Evolutionary conservation across 2,797 vertebrate species (phyloP), one percentile per base, ranked within the genome.

Genomic region (Enteromius trimaculatus): DNA sequence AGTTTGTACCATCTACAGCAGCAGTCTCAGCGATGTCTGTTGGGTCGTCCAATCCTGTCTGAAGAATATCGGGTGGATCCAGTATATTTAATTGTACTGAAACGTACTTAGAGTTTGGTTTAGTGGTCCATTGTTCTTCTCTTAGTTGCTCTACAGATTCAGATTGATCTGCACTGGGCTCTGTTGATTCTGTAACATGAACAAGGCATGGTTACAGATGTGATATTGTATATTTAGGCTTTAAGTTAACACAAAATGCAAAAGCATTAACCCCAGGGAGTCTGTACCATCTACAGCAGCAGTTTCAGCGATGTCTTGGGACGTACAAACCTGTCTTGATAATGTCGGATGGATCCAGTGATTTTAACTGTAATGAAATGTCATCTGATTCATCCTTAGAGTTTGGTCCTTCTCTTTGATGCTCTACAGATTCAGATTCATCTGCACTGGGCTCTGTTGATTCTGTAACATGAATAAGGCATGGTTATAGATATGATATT

Each of bases 131-230:
- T 6, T 1, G 47, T 11, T 7, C 70, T 53, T 53, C 29, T 53
- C 29, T 53, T n/a, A 14, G 44, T 51, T 31, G 47, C 9, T 51
- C 47, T 72, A 13, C 26, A 29, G 44, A 13, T 72, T 34, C 26
- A 51, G 14, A 11, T 21, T 51, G 47, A 21, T 53, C 47, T 49
- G 69, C 7, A 49, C 1, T 10, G 3, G 29, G 49, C 10, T 74
- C 26, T 21, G 13, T 21, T 53, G 49, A 53, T 13, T 74, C 71
- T 74, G 71, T n/a, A 74, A 74, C 10, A n/a, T 34, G 8, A 53
- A 74, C 29, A 53, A 34, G 1, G 17, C 70, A 74, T 34, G 70
- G 31, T 74, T 74, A 34, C 21, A 72, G 69, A 72, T 72, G 19
- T 49, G 16, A 72, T 49, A 72, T 29, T 71, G 42, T 8, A 29